These are phyloP conservation scores for Chloropsis cyanopogon DNA, from an alignment of 2,113 vertebrate species.

Conservation along the genomic window DNA sequence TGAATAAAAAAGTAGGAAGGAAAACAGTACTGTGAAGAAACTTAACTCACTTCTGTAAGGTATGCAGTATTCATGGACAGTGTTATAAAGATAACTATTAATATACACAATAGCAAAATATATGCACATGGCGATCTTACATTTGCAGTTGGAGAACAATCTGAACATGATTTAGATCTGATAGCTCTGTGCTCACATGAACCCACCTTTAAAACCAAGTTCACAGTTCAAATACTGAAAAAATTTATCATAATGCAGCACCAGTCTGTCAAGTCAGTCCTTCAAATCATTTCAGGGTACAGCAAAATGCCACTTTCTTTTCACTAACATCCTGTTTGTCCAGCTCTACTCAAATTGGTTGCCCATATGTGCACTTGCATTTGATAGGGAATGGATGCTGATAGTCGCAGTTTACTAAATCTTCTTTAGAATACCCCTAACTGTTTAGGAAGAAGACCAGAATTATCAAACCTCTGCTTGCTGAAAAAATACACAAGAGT, in stretches of 20 bases:
- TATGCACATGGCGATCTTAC: not conserved
- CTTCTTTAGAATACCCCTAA: not conserved
- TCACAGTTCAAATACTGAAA: not conserved
- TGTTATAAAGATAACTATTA: not conserved
- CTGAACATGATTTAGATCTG: not conserved
- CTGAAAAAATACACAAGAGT: not conserved
- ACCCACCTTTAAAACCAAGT: not conserved
- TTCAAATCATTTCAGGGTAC: not conserved
- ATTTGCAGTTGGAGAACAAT: not conserved
- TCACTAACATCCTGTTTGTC: not conserved
- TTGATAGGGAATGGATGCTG: not conserved
- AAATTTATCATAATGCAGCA: not conserved
- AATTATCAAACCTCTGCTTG: not conserved
- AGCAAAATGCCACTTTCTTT: not conserved
- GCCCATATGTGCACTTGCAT: not conserved
- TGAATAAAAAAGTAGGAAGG: not conserved
- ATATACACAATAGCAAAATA: not conserved
- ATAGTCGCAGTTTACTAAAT: not conserved
- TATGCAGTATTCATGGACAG: not conserved
- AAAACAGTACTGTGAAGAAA: not conserved
- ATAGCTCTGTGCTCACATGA: not conserved
- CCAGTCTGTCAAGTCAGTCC: not conserved
- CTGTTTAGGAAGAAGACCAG: not conserved
- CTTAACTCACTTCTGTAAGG: not conserved
- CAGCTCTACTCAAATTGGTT: not conserved